Evolutionary conservation across 2,888 invertebrate genomes (phyloP), one percentile per base, ranked within the genome.

Genomic region (Drosophila antonietae): DNA sequence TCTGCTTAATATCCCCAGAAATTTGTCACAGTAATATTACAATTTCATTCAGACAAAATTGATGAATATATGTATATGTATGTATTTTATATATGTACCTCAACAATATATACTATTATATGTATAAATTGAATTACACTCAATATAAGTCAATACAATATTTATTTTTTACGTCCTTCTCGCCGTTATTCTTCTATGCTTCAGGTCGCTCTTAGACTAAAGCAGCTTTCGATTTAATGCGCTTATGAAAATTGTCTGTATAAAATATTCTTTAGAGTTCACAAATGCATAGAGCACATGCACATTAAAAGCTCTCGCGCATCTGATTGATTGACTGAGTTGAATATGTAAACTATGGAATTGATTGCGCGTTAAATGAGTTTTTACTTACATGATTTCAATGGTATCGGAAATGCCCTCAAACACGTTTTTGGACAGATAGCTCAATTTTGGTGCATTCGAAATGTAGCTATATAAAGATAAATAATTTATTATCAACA

Each of bases 401-500:
- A 95, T 91, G 20, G 91, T 91, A 6, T 90, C 87, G 14, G 93
- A 92, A 69, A 93, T 91, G 23, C 91, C 92, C 51, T 76, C 73
- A 67, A 93, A 92, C 0, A 92, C 91, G 74, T 92, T 91, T 72
- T 90, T 91, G 1, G 92, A 90, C 35, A 93, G 83, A 70, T 93
- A 93, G 67, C 93, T 94, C 60, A 96, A 91, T 81, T 94, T 93
- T 12, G 96, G 95, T 2, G 95, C 95, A 91, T 95, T 94, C 1
- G 95, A 94, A 90, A 96, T 95, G 81, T 95, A 95, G 83, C 96
- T 96, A 93, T 14, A 69, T 44, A 8, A 20, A 6, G n/a, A 23
- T 7, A 28, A 28, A 43, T 43, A 44, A 23, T 49, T 12, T 33
- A 12, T 46, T 12, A 52, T 6, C 9, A 9, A 8, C 20, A 35